These are phyloP conservation scores for Melanchra persicariae DNA, from an alignment of 2,888 invertebrate species.

Conservation along the genomic window DNA sequence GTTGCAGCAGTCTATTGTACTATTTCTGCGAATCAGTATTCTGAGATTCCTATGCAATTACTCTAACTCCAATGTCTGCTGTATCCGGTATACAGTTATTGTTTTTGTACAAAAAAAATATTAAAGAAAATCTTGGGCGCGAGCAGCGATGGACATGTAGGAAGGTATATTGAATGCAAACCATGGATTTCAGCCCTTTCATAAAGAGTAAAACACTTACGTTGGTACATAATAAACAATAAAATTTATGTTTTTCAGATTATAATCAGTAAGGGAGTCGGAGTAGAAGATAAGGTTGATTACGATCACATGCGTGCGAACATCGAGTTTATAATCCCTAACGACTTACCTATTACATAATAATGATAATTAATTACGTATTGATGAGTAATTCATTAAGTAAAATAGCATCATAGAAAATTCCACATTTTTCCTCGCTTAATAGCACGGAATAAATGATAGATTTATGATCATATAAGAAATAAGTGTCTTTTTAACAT, in stretches of 20 bases:
- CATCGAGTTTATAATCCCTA: slow-evolving; percentile 29
- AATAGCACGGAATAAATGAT: background rate
- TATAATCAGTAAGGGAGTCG: slow-evolving; percentile 14
- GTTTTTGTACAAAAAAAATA: background rate
- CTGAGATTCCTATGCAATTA: too few species aligned
- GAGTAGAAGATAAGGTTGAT: slow-evolving; percentile 31
- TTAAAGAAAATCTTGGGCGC: background rate
- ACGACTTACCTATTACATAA: slow-evolving; percentile 21
- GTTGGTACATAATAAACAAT: background rate
- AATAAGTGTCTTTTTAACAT: background rate
- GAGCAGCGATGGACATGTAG: background rate
- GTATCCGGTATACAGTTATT: background rate
- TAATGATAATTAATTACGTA: slow-evolving; percentile 18
- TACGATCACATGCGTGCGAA: slow-evolving; percentile 7
- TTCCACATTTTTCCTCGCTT: slow-evolving; percentile 23
- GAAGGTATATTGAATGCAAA: too few species aligned
- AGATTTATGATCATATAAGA: background rate
- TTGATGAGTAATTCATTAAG: slow-evolving; percentile 27
- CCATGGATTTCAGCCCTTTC: background rate
- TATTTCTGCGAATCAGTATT: background rate
- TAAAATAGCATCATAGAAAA: slow-evolving; percentile 34
- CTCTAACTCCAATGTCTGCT: too few species aligned
- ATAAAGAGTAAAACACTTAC: background rate
- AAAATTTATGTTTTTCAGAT: slow-evolving; percentile 28
- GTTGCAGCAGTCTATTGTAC: background rate